These are phyloP conservation scores for Scyliorhinus canicula DNA, from an alignment of 2,797 vertebrate species.

Conservation along the genomic window DNA sequence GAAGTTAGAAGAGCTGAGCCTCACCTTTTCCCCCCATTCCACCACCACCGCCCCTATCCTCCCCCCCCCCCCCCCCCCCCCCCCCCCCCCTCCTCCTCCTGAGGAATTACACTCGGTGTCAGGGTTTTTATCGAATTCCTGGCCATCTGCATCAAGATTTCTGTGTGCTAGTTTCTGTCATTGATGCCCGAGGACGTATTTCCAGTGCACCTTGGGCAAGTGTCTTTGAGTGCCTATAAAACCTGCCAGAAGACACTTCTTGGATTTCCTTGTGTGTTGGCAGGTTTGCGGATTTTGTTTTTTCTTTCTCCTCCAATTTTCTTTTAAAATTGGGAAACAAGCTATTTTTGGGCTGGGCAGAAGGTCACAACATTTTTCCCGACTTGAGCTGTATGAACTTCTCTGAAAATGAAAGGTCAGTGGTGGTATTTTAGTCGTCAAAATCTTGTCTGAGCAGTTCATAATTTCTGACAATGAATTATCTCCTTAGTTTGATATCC, in stretches of 20 bases:
- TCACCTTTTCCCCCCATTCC: too few species aligned
- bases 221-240: neutral
- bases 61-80: too few species aligned
- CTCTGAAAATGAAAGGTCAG: slow-evolving; percentile 31
- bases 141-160: neutral
- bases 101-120: neutral
- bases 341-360: neutral
- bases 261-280: neutral
- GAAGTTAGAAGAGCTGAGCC: neutral
- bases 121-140: neutral
- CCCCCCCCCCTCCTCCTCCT: neutral
- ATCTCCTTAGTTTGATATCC: slow-evolving; percentile 15
- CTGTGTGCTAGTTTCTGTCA: neutral
- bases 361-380: neutral
- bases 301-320: neutral
- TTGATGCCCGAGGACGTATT: neutral
- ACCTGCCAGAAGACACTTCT: neutral
- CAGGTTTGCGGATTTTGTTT: neutral
- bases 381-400: neutral
- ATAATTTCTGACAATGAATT: slow-evolving; percentile 30
- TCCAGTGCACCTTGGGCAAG: neutral
- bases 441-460: neutral
- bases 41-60: too few species aligned
- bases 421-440: neutral
- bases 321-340: neutral